Base-by-base conservation (phyloP, 2,113 vertebrate genomes). In the Pantherophis guttatus region DNA sequence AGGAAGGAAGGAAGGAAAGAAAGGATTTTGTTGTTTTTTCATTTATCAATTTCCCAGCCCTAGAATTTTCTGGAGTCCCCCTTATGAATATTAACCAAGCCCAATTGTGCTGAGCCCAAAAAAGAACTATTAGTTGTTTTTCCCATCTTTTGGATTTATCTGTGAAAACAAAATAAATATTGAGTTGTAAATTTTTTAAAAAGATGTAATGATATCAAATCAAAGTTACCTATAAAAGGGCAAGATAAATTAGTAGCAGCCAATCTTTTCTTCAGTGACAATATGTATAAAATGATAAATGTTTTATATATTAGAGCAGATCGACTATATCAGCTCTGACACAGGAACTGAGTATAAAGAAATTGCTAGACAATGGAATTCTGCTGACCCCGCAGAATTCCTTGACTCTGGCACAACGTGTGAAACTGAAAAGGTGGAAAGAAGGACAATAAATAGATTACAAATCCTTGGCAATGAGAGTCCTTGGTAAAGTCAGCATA, bases 361-460 rank as follows among this genome's bases (percentile, higher is more conserved):
- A 95, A 89, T 55, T 85, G 90, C 90, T 93, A 23, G 65, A 57
- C 13, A 62, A 57, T 50, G 50, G 89, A 93, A 93, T 95, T 91
- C 58, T 55, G 91, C 94, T 96, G 93, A 94, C 1, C 92, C 86
- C 89, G 11, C 17, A 93, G 59, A 50, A 2, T 10, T 70, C 94
- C 23, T 95, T 93, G 55, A 24, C 62, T 96, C 24, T 90, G 1
- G 95, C 93, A 96, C 88, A 91, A 96, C 91, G 50, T 59, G 65
- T 94, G 88, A 94, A 90, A 89, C 93, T 59, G 87, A 94, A 95
- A 96, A 94, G 87, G 86, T 94, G 11, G 88, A 88, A 92, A 94
- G 91, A 96, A 95, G 90, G 93, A 54, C 65, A 94, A 39, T 93
- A 94, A 95, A 95, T 92, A 86, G 11, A 3, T 89, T 92, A 8